Conservation (phyloP, 1,140 invertebrate genomes). For the Anastrepha obliqua region DNA sequence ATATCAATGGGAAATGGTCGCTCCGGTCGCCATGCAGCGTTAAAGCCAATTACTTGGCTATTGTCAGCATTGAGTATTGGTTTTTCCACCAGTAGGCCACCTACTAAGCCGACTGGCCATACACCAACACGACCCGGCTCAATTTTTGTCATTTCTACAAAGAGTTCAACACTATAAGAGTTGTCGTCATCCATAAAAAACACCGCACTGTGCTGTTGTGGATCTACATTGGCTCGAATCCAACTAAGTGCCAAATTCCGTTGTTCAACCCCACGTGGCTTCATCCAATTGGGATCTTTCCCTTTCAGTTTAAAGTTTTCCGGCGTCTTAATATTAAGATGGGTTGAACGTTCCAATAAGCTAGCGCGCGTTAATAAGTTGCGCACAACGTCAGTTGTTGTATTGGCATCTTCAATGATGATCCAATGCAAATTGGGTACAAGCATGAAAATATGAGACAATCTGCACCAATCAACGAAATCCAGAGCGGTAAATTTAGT, state of each 20-base stretch:
- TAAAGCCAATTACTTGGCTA: constrained; percentile 88
- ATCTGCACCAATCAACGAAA: constrained; percentile 74
- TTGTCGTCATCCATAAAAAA: constrained; percentile 99
- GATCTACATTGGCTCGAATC: constrained; percentile 82
- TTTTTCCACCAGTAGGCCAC: constrained; percentile 90
- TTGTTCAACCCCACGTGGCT: constrained; percentile 96
- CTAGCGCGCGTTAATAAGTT: constrained; percentile 85
- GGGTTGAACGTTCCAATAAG: constrained; percentile 65
- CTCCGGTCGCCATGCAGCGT: constrained; percentile 88
- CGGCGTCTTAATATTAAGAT: constrained; percentile 76
- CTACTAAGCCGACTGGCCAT: constrained; percentile 98
- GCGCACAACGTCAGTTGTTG: constrained; percentile 85
- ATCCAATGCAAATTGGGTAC: constrained; percentile 97
- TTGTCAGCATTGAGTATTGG: constrained; percentile 82
- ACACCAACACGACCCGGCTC: constrained; percentile 87
- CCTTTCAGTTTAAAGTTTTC: constrained; percentile 80
- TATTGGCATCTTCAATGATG: constrained; percentile 90
- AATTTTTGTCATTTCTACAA: constrained; percentile 81
- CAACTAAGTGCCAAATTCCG: constrained; percentile 92
- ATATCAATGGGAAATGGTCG: constrained; percentile 97
- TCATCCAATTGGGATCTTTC: constrained; percentile 88
- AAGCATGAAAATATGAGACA: constrained; percentile 92
- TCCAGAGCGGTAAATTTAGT: constrained; percentile 39
- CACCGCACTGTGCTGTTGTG: constrained; percentile 84
- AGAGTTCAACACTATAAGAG: constrained; percentile 84